Base-by-base conservation (phyloP, 2,113 vertebrate genomes). In the Capreolus pygargus region DNA sequence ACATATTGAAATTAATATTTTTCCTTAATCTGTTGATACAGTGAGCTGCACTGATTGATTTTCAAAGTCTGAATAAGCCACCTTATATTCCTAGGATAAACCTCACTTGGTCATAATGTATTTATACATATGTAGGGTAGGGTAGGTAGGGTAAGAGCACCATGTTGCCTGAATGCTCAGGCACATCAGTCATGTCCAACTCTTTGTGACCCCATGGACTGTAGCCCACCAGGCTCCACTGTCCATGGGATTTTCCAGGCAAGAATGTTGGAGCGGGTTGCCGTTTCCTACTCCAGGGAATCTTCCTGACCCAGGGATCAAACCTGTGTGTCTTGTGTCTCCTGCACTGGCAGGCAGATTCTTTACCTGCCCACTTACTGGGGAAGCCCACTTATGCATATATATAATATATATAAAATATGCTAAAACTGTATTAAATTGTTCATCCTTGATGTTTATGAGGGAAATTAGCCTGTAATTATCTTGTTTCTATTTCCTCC, bases 141-240 rank as follows among this genome's bases (percentile, higher is more conserved):
- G 12, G 36, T 76, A 25, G 67, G 67, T 39, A 76, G 11, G 21
- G 70, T 4, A 76, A 76, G 36, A 76, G 70, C 6, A 76, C 36
- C 70, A 43, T 76, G 21, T 43, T 43, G 23, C 12, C 11, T 43
- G 70, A 23, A 27, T 14, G 36, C 70, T 76, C 13, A 0, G 36
- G 70, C n/a, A 10, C 23, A 70, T 70, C n/a, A 39, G n/a, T 70
- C 67, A 36, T 70, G n/a, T 76, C 36, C 36, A 43, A 14, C 36
- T 76, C 21, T 25, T 74, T 76, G 12, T 1, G 1, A 76, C 23
- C 36, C 70, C 23, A 43, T 0, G 1, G 70, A 27, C 36, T 76
- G 36, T 43, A 43, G 70, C n/a, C 11, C 67, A 39, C 67, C 67
- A 74, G 23, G 70, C 70, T 76, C 70, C 70, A 43, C 25, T 43